Evolutionary conservation across 2,797 vertebrate species (phyloP), one percentile per base, ranked within the genome.

Genomic region (Dipus sagitta): DNA sequence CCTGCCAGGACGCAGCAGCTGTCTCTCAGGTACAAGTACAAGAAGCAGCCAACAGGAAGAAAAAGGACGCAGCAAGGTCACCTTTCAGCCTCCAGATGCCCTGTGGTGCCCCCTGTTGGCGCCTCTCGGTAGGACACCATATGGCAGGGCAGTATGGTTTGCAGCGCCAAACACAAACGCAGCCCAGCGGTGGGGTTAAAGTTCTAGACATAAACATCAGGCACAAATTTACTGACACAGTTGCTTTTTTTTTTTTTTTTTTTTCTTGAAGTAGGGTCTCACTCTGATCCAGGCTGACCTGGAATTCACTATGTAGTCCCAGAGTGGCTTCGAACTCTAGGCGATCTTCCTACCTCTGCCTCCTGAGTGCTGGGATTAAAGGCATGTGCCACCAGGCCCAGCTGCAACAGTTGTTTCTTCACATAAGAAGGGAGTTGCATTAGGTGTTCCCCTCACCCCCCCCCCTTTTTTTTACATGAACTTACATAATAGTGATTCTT

Each of bases 1-100:
- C 28, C 9, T 38, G 3, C 21, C 0, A 23, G 1, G 18, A 7
- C 2, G 9, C 18, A 34, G 42, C 23, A 26, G 11, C 4, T 20
- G 54, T 58, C 42, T 89, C 18, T 32, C 23, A 42, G 30, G 54
- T 30, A 30, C 23, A 18, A 3, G 12, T 67, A n/a, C n/a, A 23
- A 34, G 52, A 65, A 52, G 24, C 65, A 21, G 20, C 38, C 18
- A 52, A 24, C 0, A 15, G 23, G 38, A 62, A 42, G 28, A 30
- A 38, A 30, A 17, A 42, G 28, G 13, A 34, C 2, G 42, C 24
- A 58, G 8, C 64, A 67, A 2, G 4, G 6, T 68, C 68, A 28
- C 28, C 14, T 84, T 65, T 8, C 78, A 18, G n/a, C 3, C 30
- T 89, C 70, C 60, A n/a, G 52, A 12, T 88, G 38, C 8, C 20